These are phyloP conservation scores for Halcyon chelicuti DNA, from an alignment of 2,797 vertebrate genomes.

Conservation along the genomic window DNA sequence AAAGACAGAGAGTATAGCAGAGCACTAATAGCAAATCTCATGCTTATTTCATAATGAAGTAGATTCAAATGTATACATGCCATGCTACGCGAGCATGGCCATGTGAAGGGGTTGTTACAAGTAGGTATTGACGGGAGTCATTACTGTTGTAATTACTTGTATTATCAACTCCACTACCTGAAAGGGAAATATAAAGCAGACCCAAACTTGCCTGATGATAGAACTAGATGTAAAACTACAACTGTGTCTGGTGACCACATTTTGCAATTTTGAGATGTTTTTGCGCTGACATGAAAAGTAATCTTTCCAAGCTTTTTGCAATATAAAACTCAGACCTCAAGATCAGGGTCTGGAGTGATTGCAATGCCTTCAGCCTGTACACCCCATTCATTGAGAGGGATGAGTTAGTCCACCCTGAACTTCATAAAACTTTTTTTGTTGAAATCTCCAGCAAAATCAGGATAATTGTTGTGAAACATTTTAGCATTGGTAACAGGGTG, in stretches of 20 bases:
- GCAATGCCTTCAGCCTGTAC: neutral
- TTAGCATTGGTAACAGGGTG: neutral
- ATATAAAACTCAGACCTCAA: slow-evolving; percentile 5
- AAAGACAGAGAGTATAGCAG: neutral
- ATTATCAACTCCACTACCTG: slow-evolving; percentile 23
- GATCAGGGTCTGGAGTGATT: neutral
- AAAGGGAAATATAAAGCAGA: slow-evolving; percentile 55
- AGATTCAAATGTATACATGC: neutral
- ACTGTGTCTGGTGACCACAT: slow-evolving; percentile 47
- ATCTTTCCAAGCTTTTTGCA: slow-evolving; percentile 51
- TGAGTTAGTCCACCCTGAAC: neutral
- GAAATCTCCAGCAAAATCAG: neutral
- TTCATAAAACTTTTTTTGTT: neutral
- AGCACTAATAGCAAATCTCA: neutral
- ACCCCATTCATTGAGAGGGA: neutral
- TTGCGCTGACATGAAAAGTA: slow-evolving; percentile 17
- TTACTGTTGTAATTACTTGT: slow-evolving; percentile 13
- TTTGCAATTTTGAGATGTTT: slow-evolving; percentile 59
- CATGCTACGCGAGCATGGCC: rapidly evolving
- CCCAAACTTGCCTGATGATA: neutral
- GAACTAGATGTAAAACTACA: neutral
- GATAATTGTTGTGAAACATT: neutral
- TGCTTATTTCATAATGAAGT: neutral
- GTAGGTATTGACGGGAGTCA: neutral
- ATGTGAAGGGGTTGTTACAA: neutral